phyloP scores from a whole-genome alignment of 30 jellyfish, hydroid and myxozoan genomes.

The Aurelia coerulea region DNA sequence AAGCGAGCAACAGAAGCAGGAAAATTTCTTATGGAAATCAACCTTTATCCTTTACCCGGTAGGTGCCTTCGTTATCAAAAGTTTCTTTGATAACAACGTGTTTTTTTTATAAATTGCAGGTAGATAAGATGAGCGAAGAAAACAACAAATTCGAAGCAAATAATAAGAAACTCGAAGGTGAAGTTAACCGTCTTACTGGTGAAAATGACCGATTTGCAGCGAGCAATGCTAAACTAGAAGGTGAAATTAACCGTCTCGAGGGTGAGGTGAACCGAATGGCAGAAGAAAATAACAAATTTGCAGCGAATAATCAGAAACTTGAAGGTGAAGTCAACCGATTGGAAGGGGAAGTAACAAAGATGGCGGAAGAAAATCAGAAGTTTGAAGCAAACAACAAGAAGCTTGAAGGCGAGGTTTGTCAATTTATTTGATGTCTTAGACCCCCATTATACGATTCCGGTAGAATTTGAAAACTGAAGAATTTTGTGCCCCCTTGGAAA shows the following conservation, averaged over 20 bases:
- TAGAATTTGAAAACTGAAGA: neutral
- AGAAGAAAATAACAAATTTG: slow-evolving; percentile 82
- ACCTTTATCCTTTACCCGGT: too few species aligned
- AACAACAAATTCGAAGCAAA: slow-evolving; percentile 87
- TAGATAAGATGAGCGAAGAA: slow-evolving; percentile 83
- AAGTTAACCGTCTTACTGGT: slow-evolving; percentile 53
- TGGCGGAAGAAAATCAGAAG: slow-evolving; percentile 75
- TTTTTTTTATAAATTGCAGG: neutral
- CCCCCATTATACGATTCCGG: too few species aligned
- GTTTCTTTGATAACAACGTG: too few species aligned
- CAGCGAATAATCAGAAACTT: slow-evolving; percentile 83
- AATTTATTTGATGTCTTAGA: neutral
- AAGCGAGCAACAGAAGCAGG: too few species aligned
- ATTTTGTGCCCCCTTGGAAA: too few species aligned
- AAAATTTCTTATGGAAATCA: too few species aligned
- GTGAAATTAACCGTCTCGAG: slow-evolving; percentile 77
- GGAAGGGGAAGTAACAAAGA: slow-evolving; percentile 80
- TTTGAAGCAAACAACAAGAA: slow-evolving; percentile 79
- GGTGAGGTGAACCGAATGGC: slow-evolving; percentile 75
- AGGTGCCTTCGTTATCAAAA: too few species aligned
- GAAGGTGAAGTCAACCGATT: slow-evolving; percentile 77
- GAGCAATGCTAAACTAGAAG: slow-evolving; percentile 73
- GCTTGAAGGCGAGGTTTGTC: slow-evolving; percentile 65
- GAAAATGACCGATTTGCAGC: slow-evolving; percentile 82
- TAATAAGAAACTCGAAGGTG: slow-evolving; percentile 75